These are phyloP conservation scores for Anoura caudifer DNA, from an alignment of 2,113 vertebrate species.

Conservation along the genomic window DNA sequence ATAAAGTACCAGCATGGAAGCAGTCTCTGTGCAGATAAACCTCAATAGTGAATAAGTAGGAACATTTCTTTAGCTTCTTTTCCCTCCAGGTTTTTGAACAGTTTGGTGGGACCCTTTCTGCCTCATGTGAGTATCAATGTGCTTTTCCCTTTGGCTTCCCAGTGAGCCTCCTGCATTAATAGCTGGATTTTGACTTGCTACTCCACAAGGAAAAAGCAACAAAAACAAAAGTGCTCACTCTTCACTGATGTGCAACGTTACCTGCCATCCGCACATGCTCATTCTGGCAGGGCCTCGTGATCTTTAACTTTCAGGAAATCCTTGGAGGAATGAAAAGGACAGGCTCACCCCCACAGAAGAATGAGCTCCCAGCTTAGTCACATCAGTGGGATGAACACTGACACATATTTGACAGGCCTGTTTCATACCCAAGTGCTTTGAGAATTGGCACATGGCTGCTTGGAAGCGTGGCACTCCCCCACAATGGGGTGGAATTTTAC, in stretches of 20 bases:
- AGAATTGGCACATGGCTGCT: neutral
- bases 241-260: neutral
- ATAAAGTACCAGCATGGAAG: constrained; percentile 46
- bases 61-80: constrained; percentile 34
- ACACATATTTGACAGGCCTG: neutral
- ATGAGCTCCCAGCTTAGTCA: neutral
- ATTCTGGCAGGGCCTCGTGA: constrained; percentile 34
- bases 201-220: constrained; percentile 10
- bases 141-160: constrained; percentile 17
- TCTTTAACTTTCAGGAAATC: constrained; percentile 59
- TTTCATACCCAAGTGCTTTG: neutral
- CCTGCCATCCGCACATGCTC: constrained; percentile 39
- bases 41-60: constrained; percentile 16
- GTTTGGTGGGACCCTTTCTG: constrained; percentile 45
- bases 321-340: constrained; percentile 44
- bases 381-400: constrained; percentile 17
- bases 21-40: constrained; percentile 40
- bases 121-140: neutral
- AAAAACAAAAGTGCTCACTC: neutral
- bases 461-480: neutral
- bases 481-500: neutral
- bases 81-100: constrained; percentile 56
- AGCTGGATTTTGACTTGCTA: constrained; percentile 52
- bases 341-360: constrained; percentile 39
- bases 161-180: constrained; percentile 20